Evolutionary conservation across 2,888 invertebrate genomes (phyloP), one percentile per base, ranked within the genome.

Genomic region (Epirrita christyi): DNA sequence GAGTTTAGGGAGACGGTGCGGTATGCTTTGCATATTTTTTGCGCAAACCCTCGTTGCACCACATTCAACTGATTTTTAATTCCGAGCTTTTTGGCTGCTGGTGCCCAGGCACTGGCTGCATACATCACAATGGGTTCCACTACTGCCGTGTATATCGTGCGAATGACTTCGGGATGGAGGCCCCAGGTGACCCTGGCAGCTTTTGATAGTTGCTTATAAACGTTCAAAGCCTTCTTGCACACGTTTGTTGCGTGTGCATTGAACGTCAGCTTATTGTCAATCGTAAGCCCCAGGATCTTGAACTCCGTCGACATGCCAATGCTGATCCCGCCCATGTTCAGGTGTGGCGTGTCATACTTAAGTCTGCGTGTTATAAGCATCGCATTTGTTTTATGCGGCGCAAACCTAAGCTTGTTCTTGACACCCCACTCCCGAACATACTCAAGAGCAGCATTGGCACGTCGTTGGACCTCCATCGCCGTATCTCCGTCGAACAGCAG

Each of bases 401-500:
- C 36, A n/a, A 36, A 36, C n/a, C 10, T 36, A 0, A 36, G 5
- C n/a, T 61, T 58, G n/a, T 61, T 58, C 32, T 2, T 5, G 36
- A 36, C 5, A 36, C 36, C 36, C 36, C 36, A 36, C n/a, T 36
- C n/a, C 36, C n/a, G 36, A 2, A 36, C 36, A 36, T 36, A 36
- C 4, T 7, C n/a, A 5, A 36, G 64, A 2, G 60, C 58, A 15
- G 51, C 59, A 52, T 66, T 67, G 1, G 66, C 62, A 0, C 21
- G 32, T n/a, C 21, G 2, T 21, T 21, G 21, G 2, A 21, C 21
- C 2, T 21, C 21, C 21, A 21, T 21, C 4, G 21, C 21, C 21
- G 4, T 21, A 4, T 21, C 21, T 4, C 21, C 21, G 4, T 21
- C 21, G 4, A 21, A 21, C 2, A 21, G 2, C 2, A 21, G 21